phyloP scores from a whole-genome alignment of 2,797 vertebrate species.

The Sebastes oblongus region DNA sequence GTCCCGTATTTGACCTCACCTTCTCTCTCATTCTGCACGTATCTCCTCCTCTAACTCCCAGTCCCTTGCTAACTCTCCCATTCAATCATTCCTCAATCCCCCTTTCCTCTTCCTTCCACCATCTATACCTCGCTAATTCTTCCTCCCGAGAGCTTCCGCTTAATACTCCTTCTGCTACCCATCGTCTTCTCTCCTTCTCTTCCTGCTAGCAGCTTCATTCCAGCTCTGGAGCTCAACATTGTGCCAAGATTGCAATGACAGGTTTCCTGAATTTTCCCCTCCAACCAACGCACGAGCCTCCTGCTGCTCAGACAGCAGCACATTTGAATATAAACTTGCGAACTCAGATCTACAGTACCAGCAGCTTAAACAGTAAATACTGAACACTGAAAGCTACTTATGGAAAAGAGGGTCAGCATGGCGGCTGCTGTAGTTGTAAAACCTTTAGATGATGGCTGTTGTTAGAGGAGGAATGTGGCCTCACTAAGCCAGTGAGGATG shows the following conservation, averaged over 20 bases:
- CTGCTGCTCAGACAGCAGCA: constrained; percentile 50
- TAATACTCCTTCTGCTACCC: constrained; percentile 29
- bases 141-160: constrained; percentile 47
- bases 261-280: constrained; percentile 51
- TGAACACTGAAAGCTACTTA: constrained; percentile 61
- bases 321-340: constrained; percentile 69
- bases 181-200: constrained; percentile 29
- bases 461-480: constrained; percentile 55
- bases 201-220: constrained; percentile 29
- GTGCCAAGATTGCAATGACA: constrained; percentile 61
- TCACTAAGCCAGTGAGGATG: constrained; percentile 43
- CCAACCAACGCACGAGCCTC: constrained; percentile 21
- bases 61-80: constrained; percentile 39
- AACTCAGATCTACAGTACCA: constrained; percentile 43
- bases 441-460: constrained; percentile 44
- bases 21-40: constrained; percentile 53
- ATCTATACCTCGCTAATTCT: constrained; percentile 58
- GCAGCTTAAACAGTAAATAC: constrained; percentile 48
- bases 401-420: constrained; percentile 37
- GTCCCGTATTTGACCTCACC: constrained; percentile 67
- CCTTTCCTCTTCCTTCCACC: constrained; percentile 22
- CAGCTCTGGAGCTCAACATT: constrained; percentile 29
- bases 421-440: constrained; percentile 37
- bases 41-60: constrained; percentile 40
- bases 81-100: constrained; percentile 60